Evolutionary conservation across 2,797 vertebrate species (phyloP).

Genomic region (Micromesistius poutassou): DNA sequence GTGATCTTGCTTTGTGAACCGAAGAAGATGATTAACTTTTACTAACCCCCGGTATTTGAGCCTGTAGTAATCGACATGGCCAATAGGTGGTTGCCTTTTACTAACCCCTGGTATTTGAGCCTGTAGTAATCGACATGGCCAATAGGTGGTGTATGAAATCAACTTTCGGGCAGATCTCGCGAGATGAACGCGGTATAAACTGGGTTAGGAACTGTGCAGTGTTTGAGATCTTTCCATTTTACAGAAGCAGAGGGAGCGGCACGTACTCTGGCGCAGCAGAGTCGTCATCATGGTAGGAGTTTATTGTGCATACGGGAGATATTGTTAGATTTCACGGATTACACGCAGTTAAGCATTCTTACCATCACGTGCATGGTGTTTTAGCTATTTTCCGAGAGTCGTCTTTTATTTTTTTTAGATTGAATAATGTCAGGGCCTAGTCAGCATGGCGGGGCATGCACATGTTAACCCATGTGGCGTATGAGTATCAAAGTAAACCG

Average conservation of each 20-base stretch:
- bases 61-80: background rate
- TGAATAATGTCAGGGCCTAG: background rate
- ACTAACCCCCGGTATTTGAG: background rate
- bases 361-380: background rate
- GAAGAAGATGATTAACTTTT: no score
- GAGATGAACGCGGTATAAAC: background rate
- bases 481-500: no score
- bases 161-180: background rate
- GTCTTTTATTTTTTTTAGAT: no score
- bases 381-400: background rate
- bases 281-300: conserved; percentile 58
- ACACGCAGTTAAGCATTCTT: background rate
- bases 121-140: background rate
- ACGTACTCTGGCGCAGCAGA: conserved; percentile 14
- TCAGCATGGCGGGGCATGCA: background rate
- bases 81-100: background rate
- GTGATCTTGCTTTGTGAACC: no score
- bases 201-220: accelerated
- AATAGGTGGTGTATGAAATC: background rate
- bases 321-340: background rate
- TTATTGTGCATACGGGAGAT: accelerated
- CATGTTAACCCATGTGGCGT: background rate
- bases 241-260: conserved; percentile 18
- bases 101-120: background rate
- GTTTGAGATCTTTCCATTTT: conserved; percentile 22